These are phyloP conservation scores for Monopterus albus DNA, from an alignment of 2,113 vertebrate genomes.

Conservation along the genomic window DNA sequence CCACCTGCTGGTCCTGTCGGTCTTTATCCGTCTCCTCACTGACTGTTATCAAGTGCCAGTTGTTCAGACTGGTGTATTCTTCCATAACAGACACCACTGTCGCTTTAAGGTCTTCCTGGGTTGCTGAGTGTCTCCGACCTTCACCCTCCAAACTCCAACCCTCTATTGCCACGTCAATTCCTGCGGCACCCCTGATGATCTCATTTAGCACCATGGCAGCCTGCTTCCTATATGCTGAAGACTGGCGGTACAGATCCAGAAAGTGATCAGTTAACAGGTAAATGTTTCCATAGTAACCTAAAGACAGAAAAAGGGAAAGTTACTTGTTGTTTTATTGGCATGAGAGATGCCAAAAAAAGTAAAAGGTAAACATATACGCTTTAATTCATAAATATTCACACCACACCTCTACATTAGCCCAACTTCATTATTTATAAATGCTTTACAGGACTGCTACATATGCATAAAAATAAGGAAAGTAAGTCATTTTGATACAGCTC, in stretches of 20 bases:
- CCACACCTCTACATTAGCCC: neutral
- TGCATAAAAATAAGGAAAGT: neutral
- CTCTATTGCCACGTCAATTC: slow-evolving; percentile 77
- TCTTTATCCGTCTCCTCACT: slow-evolving; percentile 68
- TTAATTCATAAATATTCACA: neutral
- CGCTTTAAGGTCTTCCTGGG: slow-evolving; percentile 82
- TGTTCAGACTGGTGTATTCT: slow-evolving; percentile 88
- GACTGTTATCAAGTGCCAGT: slow-evolving; percentile 90
- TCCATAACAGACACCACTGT: slow-evolving; percentile 84
- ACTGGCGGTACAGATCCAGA: slow-evolving; percentile 88
- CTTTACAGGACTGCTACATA: neutral
- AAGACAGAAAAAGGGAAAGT: neutral
- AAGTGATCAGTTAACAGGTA: slow-evolving; percentile 93
- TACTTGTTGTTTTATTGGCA: neutral
- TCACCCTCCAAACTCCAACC: slow-evolving; percentile 36
- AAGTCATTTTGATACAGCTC: neutral
- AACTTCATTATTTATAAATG: neutral
- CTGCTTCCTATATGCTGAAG: slow-evolving; percentile 87
- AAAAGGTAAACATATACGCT: neutral
- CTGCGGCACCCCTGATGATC: slow-evolving; percentile 86
- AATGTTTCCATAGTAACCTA: slow-evolving; percentile 89
- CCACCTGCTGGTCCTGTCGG: slow-evolving; percentile 65
- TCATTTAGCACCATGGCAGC: slow-evolving; percentile 93
- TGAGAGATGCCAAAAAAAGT: neutral
- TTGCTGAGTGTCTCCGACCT: neutral